Evolutionary conservation across 2,113 vertebrate genomes (phyloP).

Genomic region (Pygoscelis antarcticus): DNA sequence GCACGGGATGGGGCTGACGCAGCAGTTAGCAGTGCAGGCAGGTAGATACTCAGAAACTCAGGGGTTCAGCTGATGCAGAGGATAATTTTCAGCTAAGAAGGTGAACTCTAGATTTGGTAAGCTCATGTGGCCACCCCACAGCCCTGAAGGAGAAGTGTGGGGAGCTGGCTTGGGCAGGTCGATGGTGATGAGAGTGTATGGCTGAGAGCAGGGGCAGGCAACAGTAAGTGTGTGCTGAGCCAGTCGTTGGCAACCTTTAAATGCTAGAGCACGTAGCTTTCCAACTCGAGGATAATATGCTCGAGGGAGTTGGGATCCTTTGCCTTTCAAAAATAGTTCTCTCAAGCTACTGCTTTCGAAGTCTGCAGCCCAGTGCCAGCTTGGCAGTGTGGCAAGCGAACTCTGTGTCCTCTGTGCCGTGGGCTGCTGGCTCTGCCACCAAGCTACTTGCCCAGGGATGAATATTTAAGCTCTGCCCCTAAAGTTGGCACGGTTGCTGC

Average conservation of each 20-base stretch:
- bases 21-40: rapidly evolving
- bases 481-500: background rate
- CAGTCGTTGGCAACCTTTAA: background rate
- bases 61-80: background rate
- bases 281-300: background rate
- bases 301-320: background rate
- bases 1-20: background rate
- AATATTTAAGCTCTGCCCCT: background rate
- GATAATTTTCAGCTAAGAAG: background rate
- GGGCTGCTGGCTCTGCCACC: background rate
- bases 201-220: background rate
- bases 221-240: background rate
- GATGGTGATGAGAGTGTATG: background rate
- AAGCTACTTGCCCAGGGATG: background rate
- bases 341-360: background rate
- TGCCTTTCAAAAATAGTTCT: background rate
- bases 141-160: background rate
- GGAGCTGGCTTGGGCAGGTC: background rate
- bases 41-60: background rate
- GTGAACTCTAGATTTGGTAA: background rate
- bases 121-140: background rate
- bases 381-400: background rate
- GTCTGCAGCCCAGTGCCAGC: background rate
- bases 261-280: rapidly evolving
- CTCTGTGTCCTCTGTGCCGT: background rate